Evolutionary conservation across 2,113 vertebrate genomes (phyloP).

Genomic region (Casuarius casuarius): DNA sequence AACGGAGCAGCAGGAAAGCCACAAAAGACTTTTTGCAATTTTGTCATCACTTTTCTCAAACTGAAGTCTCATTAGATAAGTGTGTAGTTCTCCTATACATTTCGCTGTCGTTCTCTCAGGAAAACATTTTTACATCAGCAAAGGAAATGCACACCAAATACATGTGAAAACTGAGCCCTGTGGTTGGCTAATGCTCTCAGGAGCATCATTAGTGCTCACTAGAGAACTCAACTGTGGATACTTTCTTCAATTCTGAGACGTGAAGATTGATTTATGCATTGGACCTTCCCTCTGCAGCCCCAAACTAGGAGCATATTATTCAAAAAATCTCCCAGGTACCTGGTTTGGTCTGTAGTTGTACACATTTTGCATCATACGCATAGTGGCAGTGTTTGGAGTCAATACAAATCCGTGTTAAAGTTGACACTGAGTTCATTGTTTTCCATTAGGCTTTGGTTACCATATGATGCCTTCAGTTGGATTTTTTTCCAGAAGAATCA

Average conservation of each 20-base stretch:
- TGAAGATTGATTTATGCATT: not conserved
- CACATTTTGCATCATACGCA: rapidly evolving
- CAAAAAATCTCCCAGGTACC: not conserved
- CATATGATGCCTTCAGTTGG: not conserved
- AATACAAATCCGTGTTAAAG: rapidly evolving
- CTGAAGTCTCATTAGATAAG: not conserved
- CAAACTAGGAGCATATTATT: not conserved
- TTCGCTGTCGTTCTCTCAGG: not conserved
- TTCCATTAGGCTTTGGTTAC: not conserved
- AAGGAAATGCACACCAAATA: not conserved
- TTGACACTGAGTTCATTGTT: not conserved
- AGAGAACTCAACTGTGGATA: not conserved
- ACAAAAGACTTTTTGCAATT: not conserved
- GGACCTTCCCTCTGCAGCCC: not conserved
- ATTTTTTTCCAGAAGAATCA: not conserved
- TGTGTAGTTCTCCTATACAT: not conserved
- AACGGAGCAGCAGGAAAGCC: not conserved
- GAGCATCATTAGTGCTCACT: not conserved
- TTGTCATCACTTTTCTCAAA: not conserved
- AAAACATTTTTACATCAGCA: not conserved
- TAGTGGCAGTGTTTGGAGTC: not conserved
- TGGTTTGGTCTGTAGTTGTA: not conserved
- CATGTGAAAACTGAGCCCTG: not conserved
- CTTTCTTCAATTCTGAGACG: not conserved
- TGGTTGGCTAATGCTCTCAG: not conserved